phyloP scores from a whole-genome alignment of 2,113 vertebrate species.

The Zapus hudsonius region DNA sequence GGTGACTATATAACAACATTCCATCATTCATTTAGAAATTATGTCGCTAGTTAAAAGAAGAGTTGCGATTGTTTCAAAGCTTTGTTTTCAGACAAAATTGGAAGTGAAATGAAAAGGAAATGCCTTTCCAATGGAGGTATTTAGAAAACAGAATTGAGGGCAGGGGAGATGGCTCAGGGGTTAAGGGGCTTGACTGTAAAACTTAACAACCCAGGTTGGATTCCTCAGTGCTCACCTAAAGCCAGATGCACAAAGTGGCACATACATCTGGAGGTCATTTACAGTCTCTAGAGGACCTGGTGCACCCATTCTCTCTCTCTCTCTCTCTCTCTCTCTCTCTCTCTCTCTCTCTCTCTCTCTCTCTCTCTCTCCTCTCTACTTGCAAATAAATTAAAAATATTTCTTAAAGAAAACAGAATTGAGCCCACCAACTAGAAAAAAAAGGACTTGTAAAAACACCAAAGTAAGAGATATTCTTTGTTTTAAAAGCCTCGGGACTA shows the following conservation, averaged over 20 bases:
- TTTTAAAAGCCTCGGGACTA: background rate
- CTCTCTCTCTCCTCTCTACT: no score
- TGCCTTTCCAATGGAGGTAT: background rate
- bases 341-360: no score
- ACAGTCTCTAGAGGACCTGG: no score
- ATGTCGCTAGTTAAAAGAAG: background rate
- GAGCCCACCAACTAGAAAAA: background rate
- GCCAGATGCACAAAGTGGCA: no score
- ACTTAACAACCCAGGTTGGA: no score
- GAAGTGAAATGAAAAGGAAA: background rate
- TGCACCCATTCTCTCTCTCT: no score
- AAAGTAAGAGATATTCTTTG: background rate
- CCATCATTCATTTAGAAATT: constrained; percentile 32
- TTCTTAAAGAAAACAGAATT: constrained; percentile 27
- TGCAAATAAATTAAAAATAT: no score
- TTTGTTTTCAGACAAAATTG: constrained; percentile 22
- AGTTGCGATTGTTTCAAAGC: constrained; percentile 14
- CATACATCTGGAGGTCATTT: no score
- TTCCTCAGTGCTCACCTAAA: no score
- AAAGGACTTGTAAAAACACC: background rate
- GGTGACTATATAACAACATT: background rate
- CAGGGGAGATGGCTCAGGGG: no score
- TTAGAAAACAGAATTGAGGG: constrained; percentile 27
- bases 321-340: no score
- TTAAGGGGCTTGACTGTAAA: no score